A percentile compares a stretch with the other conserved stretches of the same genome.
These are phyloP conservation scores for Watsonalla binaria DNA, from an alignment of 2,888 invertebrate species.

Conservation along the genomic window DNA sequence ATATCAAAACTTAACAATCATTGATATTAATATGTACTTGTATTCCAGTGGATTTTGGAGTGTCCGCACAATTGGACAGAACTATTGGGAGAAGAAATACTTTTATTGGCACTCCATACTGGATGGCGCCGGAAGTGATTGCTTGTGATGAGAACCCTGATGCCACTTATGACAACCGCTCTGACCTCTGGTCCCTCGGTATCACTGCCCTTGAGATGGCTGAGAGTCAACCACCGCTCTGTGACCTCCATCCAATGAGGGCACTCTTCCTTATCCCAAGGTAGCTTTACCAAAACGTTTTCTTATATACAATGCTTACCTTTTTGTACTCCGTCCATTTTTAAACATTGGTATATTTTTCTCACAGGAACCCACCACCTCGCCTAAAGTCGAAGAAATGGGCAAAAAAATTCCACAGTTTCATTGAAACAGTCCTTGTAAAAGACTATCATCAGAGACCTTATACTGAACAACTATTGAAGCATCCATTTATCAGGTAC, in stretches of 20 bases:
- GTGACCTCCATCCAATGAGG: constrained; percentile 99
- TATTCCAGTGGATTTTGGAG: constrained; percentile 96
- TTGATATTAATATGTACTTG: neutral
- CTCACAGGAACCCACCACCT: constrained; percentile 93
- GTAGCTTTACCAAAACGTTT: constrained; percentile 35
- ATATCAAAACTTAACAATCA: neutral
- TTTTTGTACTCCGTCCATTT: too few relatives aligned
- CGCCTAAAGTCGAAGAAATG: constrained; percentile 98
- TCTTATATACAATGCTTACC: neutral
- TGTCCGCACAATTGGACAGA: constrained; percentile 98
- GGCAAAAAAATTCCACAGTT: constrained; percentile 98
- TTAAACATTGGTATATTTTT: constrained; percentile 12
- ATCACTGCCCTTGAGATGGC: constrained; percentile 99
- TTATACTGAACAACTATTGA: constrained; percentile 97
- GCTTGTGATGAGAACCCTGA: constrained; percentile 99
- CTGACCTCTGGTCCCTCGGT: constrained; percentile 94
- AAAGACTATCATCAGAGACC: constrained; percentile 99
- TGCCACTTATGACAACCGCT: constrained; percentile 99
- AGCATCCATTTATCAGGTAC: constrained; percentile 95
- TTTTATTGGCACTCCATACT: constrained; percentile 98
- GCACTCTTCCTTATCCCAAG: constrained; percentile 98
- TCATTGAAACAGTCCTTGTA: constrained; percentile 98
- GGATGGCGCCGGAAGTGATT: constrained; percentile 99
- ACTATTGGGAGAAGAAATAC: constrained; percentile 99
- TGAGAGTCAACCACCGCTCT: constrained; percentile 98